These are phyloP conservation scores for Garrulus glandarius DNA, from an alignment of 2,797 vertebrate genomes.

Conservation along the genomic window DNA sequence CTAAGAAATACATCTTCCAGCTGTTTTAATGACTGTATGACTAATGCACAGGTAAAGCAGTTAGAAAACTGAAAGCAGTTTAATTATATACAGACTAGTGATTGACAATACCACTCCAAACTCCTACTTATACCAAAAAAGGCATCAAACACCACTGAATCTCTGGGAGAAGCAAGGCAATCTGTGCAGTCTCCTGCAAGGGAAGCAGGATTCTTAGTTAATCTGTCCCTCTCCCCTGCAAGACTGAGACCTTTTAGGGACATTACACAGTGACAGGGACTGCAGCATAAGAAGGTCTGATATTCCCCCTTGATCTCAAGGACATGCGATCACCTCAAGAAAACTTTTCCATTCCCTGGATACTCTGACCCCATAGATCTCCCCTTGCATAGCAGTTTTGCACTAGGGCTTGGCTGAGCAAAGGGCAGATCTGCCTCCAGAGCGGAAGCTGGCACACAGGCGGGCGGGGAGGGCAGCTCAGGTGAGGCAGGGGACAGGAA, in stretches of 20 bases:
- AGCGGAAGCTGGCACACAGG: slow-evolving; percentile 33
- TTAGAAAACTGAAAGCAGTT: background rate
- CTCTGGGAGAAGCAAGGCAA: background rate
- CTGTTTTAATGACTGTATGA: slow-evolving; percentile 6
- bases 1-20: slow-evolving; percentile 21
- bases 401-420: background rate
- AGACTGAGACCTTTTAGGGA: background rate
- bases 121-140: slow-evolving; percentile 45
- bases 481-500: slow-evolving; percentile 27
- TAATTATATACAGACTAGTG: background rate
- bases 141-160: background rate
- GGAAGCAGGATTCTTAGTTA: background rate
- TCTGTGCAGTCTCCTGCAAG: background rate
- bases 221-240: background rate
- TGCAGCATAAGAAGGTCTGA: background rate
- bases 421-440: background rate
- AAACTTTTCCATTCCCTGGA: background rate
- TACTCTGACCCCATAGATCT: background rate
- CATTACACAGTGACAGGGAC: background rate
- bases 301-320: background rate
- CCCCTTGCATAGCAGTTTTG: background rate
- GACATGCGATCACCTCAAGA: background rate
- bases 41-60: slow-evolving; percentile 26
- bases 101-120: background rate
- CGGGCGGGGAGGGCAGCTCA: slow-evolving; percentile 17